Percentiles rank a stretch among this genome's conserved stretches.
Conservation (phyloP, 2,113 vertebrate species). For the Plotosus lineatus region DNA sequence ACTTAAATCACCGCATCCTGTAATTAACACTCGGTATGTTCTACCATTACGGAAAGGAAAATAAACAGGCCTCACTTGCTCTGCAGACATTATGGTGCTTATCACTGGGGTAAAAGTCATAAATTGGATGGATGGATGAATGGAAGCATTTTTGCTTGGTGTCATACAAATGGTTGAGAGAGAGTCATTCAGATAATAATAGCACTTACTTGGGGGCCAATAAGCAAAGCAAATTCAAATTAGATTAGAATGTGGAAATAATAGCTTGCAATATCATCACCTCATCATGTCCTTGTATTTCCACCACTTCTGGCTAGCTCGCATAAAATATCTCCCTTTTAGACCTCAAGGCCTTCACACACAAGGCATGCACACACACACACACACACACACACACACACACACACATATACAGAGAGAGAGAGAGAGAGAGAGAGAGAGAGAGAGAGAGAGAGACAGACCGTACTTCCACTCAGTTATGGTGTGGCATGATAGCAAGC, state of each 20-base stretch:
- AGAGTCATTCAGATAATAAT: background rate
- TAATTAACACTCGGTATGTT: constrained; percentile 46
- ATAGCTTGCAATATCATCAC: background rate
- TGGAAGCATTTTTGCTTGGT: constrained; percentile 26
- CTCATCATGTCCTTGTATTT: background rate
- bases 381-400: constrained; percentile 7
- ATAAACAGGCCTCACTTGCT: constrained; percentile 28
- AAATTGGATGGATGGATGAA: constrained; percentile 24
- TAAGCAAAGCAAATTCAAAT: background rate
- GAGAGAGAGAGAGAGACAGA: too few relatives aligned
- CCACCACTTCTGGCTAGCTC: background rate
- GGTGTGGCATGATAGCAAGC: constrained; percentile 38
- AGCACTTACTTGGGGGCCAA: background rate
- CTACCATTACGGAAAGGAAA: constrained; percentile 27
- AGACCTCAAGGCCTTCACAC: background rate
- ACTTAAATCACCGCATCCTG: constrained; percentile 45
- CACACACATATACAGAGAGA: constrained; percentile 4
- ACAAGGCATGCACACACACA: constrained; percentile 8
- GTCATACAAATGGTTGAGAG: background rate
- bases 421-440: too few relatives aligned
- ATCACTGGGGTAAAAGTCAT: constrained; percentile 35
- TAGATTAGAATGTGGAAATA: background rate
- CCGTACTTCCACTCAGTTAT: constrained; percentile 6
- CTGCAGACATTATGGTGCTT: constrained; percentile 38
- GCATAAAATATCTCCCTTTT: constrained; percentile 4